Evolutionary conservation across 2,113 vertebrate genomes (phyloP).

Genomic region (Corvus cornix): DNA sequence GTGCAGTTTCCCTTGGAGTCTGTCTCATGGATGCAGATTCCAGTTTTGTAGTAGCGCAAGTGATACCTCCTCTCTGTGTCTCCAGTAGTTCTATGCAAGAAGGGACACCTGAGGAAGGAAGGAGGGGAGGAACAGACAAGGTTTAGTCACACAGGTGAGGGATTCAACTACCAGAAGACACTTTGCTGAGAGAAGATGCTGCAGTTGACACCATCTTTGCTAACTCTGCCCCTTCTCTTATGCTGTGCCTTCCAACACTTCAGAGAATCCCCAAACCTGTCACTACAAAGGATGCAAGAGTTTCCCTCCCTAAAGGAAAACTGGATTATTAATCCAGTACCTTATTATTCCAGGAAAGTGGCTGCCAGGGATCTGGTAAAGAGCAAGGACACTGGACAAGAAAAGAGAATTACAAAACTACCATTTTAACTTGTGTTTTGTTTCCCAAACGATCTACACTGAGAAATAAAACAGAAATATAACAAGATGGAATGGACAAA

Average conservation of each 20-base stretch:
- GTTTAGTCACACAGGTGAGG: not conserved
- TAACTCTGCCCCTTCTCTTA: not conserved
- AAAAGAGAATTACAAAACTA: not conserved
- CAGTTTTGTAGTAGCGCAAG: constrained; percentile 96
- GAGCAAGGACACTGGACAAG: not conserved
- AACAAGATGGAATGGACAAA: not conserved
- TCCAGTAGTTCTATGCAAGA: constrained; percentile 94
- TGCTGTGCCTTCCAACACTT: not conserved
- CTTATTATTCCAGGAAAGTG: not conserved
- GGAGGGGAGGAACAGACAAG: not conserved
- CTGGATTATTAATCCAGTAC: not conserved
- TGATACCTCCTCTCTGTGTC: constrained; percentile 97
- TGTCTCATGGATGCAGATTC: constrained; percentile 97
- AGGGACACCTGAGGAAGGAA: constrained; percentile 82
- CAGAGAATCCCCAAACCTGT: not conserved
- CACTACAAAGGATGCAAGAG: not conserved
- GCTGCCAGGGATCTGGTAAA: not conserved
- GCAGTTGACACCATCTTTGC: not conserved
- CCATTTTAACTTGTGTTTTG: not conserved
- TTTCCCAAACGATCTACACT: not conserved
- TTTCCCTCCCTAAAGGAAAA: not conserved
- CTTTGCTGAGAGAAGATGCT: not conserved
- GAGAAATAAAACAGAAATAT: not conserved
- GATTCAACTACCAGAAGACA: not conserved
- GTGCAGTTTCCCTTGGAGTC: constrained; percentile 96